Percentiles rank a stretch among this genome's conserved stretches.
phyloP scores from a whole-genome alignment of 92 coral and sea anemone species.

The Ricordea florida region DNA sequence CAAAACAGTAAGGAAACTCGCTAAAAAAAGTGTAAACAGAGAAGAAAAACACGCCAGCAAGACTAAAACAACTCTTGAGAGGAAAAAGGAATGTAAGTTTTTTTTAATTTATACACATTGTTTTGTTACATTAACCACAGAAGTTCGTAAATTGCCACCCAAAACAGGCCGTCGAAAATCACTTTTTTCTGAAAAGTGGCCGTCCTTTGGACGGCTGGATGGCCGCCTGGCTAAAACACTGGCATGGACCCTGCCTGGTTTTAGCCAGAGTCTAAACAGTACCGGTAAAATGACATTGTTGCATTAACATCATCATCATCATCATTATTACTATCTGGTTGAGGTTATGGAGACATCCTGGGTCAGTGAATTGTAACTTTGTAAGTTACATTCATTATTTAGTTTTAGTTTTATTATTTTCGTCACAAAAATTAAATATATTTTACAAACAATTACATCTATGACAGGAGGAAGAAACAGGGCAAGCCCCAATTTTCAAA shows the following conservation, averaged over 20 bases:
- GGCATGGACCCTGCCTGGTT: not conserved
- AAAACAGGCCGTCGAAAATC: constrained; percentile 27
- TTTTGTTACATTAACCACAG: constrained; percentile 30
- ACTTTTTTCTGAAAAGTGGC: constrained; percentile 5
- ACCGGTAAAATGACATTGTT: too few species aligned
- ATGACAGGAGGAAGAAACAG: too few species aligned
- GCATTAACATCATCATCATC: too few species aligned
- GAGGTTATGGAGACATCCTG: too few species aligned
- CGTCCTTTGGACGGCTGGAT: constrained; percentile 25
- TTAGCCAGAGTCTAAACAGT: too few species aligned
- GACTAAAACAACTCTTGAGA: constrained; percentile 28
- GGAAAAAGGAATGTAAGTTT: constrained; percentile 30
- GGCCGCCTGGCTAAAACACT: constrained; percentile 25
- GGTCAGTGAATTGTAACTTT: too few species aligned
- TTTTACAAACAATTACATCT: too few species aligned
- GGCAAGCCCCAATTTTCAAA: too few species aligned
- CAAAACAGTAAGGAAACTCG: constrained; percentile 25
- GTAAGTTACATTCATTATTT: too few species aligned
- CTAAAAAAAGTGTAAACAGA: not conserved
- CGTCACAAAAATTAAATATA: too few species aligned
- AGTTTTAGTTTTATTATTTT: too few species aligned
- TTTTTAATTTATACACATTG: constrained; percentile 2
- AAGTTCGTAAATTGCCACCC: constrained; percentile 14
- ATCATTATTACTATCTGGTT: too few species aligned
- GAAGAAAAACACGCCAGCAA: constrained; percentile 27